Evolutionary conservation across 2,888 invertebrate species (phyloP), one percentile per base, ranked within the genome.

Genomic region (Drosophila maculinotata): DNA sequence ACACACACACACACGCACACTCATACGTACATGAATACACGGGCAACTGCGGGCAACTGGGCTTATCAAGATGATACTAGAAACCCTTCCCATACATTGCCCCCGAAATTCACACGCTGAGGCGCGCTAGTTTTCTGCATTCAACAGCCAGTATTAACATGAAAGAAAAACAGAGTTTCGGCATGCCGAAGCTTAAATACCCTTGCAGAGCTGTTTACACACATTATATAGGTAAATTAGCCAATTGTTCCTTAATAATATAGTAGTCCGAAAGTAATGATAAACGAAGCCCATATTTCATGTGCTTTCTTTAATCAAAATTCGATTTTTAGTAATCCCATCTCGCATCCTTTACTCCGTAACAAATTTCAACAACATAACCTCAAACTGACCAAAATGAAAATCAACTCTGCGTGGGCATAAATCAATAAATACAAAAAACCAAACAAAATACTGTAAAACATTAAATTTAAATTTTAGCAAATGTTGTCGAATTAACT

Each of bases 401-500:
- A 44, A 20, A 31, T 31, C 31, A 45, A 45, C 45, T 45, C 45
- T 45, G 45, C 45, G 17, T 20, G 30, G 45, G 45, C 9, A 36
- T n/a, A 23, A 2, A 33, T 4, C 1, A 5, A 20, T 1, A 23
- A 14, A 33, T n/a, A 31, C 2, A 23, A 1, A 20, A 10, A n/a
- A 7, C 5, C 3, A n/a, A 12, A n/a, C 8, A 5, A 17, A 42
- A 33, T 14, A 42, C 23, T 45, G 26, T 51, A 15, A 30, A 59
- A 35, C 12, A 33, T 76, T 66, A 59, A 56, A 73, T 69, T 64
- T 31, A 58, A 28, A 64, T 62, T 81, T 85, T 81, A 87, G 71
- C 64, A 67, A 78, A 63, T 39, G 66, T 83, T 83, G 77, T 80
- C 80, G 73, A 67, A 66, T 78, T 74, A 72, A 67, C 17, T 54